Evolutionary conservation across 2,113 vertebrate species (phyloP).

Genomic region (Protomyctophum bolini): DNA sequence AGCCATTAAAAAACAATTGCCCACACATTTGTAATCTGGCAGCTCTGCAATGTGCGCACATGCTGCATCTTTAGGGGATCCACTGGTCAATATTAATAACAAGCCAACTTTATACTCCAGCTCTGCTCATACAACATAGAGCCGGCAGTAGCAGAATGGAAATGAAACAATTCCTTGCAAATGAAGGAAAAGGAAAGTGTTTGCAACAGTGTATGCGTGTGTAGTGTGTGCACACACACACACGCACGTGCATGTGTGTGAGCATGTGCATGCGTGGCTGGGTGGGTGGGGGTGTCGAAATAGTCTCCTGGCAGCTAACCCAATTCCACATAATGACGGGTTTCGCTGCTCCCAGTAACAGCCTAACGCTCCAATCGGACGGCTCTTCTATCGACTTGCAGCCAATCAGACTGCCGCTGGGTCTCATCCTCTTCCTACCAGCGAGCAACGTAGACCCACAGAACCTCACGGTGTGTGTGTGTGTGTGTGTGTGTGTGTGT

Average conservation of each 20-base stretch:
- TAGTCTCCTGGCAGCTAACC: slow-evolving; percentile 13
- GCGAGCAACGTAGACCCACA: slow-evolving; percentile 20
- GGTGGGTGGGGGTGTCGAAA: background rate
- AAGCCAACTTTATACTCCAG: no score
- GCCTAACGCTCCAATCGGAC: slow-evolving; percentile 6
- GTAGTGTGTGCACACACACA: background rate
- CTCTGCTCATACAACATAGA: no score
- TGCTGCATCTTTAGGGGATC: no score
- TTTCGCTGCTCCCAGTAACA: slow-evolving; percentile 5
- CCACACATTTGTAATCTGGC: no score
- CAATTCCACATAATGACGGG: slow-evolving; percentile 10
- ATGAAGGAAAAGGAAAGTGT: no score
- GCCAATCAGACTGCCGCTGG: slow-evolving; percentile 20
- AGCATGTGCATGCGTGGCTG: background rate
- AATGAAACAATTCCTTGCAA: no score
- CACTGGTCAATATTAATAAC: no score
- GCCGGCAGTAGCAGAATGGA: no score
- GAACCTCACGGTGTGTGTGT: slow-evolving; percentile 3
- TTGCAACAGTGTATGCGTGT: background rate
- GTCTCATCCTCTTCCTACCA: slow-evolving; percentile 20
- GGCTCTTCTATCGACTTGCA: slow-evolving; percentile 8
- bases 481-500: background rate
- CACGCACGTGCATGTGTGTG: background rate
- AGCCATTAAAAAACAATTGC: no score
- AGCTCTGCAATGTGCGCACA: no score